These are phyloP conservation scores for Stenurella melanura DNA, from an alignment of 2,888 invertebrate genomes.

Conservation along the genomic window DNA sequence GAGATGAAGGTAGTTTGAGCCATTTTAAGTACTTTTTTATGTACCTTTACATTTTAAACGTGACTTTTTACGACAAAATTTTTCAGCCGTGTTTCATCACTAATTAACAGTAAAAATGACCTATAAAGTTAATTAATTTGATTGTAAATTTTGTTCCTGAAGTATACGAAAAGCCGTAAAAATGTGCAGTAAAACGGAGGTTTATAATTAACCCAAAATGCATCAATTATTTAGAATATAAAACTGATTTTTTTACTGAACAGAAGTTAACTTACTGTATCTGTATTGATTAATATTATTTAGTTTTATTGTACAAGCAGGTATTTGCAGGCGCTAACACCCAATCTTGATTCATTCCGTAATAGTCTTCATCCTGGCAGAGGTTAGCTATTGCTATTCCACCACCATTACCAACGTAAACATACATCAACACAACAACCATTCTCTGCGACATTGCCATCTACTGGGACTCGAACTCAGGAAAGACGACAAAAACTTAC, in stretches of 20 bases:
- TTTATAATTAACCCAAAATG: constrained; percentile 21
- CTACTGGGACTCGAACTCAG: no score
- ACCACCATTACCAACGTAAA: no score
- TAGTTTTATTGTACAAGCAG: no score
- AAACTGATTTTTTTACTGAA: background rate
- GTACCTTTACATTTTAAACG: constrained; percentile 11
- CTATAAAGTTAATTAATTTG: constrained; percentile 28
- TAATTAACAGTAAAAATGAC: constrained; percentile 33
- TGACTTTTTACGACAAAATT: constrained; percentile 30
- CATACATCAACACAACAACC: no score
- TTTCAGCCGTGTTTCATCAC: constrained; percentile 15
- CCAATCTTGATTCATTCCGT: no score
- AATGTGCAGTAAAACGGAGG: constrained; percentile 4
- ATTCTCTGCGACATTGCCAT: no score
- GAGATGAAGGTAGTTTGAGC: background rate
- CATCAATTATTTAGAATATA: constrained; percentile 4
- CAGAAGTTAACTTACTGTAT: no score
- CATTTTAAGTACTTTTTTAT: constrained; percentile 25
- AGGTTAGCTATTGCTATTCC: no score
- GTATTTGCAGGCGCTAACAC: no score
- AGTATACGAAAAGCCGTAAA: constrained; percentile 17
- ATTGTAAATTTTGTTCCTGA: constrained; percentile 23
- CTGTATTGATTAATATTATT: no score
- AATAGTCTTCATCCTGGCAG: no score
- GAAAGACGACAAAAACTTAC: no score